Conservation (phyloP, 2,113 vertebrate genomes). For the Megaceryle maxima region DNA sequence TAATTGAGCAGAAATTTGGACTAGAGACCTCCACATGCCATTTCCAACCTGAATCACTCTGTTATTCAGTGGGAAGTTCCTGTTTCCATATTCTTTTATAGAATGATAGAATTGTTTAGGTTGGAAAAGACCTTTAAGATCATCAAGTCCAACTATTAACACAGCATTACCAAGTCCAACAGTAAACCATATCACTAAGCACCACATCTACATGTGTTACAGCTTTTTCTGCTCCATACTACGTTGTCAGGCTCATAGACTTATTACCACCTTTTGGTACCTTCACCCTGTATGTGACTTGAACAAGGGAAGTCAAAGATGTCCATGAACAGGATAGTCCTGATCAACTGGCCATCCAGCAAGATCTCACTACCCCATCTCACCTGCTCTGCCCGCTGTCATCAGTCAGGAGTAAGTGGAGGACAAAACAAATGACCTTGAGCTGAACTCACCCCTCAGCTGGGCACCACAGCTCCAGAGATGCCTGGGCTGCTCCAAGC, state of each 20-base stretch:
- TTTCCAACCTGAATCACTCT: neutral
- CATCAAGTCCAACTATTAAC: neutral
- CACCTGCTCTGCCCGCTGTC: neutral
- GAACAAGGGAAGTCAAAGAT: neutral
- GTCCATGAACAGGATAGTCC: neutral
- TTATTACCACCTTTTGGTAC: neutral
- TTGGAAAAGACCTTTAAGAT: no score
- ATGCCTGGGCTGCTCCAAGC: neutral
- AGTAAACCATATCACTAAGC: no score
- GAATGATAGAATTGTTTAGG: no score
- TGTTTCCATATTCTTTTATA: neutral
- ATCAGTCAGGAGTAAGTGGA: neutral
- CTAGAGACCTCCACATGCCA: rapidly evolving
- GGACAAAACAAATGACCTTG: neutral
- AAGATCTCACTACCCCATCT: neutral
- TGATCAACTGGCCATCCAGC: neutral
- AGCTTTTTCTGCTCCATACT: neutral
- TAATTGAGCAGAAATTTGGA: neutral
- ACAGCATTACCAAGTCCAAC: neutral
- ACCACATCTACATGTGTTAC: no score
- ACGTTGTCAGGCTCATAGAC: rapidly evolving
- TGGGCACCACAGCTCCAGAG: neutral
- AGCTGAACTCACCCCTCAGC: neutral
- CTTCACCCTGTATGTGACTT: neutral
- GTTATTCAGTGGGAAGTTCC: neutral